Conservation (phyloP, 2,797 vertebrate species). For the Catharus ustulatus region DNA sequence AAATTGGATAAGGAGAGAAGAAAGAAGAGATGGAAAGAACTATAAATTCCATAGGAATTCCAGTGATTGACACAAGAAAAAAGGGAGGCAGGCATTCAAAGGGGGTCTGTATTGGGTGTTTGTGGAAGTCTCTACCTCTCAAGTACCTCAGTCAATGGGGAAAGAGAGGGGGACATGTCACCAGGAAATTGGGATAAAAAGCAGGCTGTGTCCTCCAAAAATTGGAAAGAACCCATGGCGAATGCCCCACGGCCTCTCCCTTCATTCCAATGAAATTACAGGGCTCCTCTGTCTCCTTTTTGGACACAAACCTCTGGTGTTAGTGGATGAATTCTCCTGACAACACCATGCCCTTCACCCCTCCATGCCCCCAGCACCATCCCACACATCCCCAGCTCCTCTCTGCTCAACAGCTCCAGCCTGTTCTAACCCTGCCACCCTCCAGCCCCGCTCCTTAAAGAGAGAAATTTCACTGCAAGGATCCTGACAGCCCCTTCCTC, state of each 20-base stretch:
- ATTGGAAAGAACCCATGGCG: fast-evolving
- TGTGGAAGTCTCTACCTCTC: not conserved
- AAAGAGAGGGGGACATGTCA: too few relatives aligned
- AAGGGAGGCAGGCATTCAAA: too few relatives aligned
- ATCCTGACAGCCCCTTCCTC: not conserved
- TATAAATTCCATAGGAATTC: not conserved
- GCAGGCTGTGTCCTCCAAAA: fast-evolving
- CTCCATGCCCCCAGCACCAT: fast-evolving
- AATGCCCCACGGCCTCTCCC: not conserved
- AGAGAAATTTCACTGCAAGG: fast-evolving
- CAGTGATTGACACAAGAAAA: not conserved
- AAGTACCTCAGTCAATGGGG: not conserved
- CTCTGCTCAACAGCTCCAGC: not conserved
- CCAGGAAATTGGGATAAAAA: not conserved
- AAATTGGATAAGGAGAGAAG: not conserved
- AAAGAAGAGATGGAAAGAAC: not conserved
- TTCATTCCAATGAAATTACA: not conserved
- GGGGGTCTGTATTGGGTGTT: too few relatives aligned
- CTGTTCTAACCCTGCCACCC: not conserved
- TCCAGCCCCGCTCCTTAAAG: not conserved
- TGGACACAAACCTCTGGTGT: not conserved
- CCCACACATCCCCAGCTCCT: not conserved
- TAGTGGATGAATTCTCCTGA: not conserved
- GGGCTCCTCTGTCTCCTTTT: not conserved
- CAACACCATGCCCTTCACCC: not conserved